Evolutionary conservation across 2,797 vertebrate genomes (phyloP).

Genomic region (Emydoidea blandingii): DNA sequence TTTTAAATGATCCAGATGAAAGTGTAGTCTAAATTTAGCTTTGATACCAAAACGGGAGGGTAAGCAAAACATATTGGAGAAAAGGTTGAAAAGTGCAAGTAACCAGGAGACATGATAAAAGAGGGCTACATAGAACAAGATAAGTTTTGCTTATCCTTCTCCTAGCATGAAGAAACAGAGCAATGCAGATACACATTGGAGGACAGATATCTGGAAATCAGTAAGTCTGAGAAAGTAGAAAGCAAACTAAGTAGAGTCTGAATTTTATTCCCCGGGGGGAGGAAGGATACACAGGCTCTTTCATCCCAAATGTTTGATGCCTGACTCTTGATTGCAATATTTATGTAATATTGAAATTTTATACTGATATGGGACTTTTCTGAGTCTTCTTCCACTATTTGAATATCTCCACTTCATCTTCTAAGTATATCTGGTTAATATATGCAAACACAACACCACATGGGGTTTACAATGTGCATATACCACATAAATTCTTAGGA

Average conservation of each 20-base stretch:
- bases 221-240: neutral
- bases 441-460: constrained; percentile 27
- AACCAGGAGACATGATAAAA: constrained; percentile 57
- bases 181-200: neutral
- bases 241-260: neutral
- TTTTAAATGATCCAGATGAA: constrained; percentile 36
- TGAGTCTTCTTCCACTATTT: constrained; percentile 40
- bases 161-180: neutral
- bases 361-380: constrained; percentile 31
- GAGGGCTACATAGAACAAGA: constrained; percentile 56
- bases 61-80: neutral
- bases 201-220: constrained; percentile 31
- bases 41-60: constrained; percentile 15
- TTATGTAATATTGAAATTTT: constrained; percentile 29
- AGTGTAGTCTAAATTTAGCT: neutral
- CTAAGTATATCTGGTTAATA: constrained; percentile 26
- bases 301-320: neutral
- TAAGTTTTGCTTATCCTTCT: neutral
- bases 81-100: constrained; percentile 31
- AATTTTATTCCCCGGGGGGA: neutral
- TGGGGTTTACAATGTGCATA: neutral
- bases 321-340: constrained; percentile 6
- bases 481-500: constrained; percentile 13
- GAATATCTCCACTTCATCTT: constrained; percentile 43
- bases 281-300: neutral